Evolutionary conservation across 2,888 invertebrate species (phyloP), one percentile per base, ranked within the genome.

Genomic region (Temnothorax ravouxi): DNA sequence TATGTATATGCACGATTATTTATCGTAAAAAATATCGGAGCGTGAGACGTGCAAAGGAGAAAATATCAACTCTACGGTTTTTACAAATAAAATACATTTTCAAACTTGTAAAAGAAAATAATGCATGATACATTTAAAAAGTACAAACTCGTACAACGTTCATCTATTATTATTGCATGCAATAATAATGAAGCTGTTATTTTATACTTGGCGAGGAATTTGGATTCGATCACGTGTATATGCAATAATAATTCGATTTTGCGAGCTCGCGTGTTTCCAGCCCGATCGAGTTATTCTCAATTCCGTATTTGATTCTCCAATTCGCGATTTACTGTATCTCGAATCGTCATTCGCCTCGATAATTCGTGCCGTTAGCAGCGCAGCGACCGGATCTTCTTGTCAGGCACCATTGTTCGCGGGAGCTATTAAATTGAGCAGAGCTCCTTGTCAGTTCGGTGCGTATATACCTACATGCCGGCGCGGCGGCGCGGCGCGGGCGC

Each of bases 381-480:
- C 44, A 44, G 6, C 44, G 59, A 2, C 59, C 79, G 79, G 79
- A 56, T 80, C 79, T 61, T 59, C 59, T 80, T 80, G 79, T 80
- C 72, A 80, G 50, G 13, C 38, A 5, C 59, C 25, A 80, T 80
- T 80, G 79, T 80, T 80, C 59, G 38, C 0, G 13, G 47, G 18
- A 25, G 72, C 72, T 59, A 72, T 80, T 80, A 80, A 72, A 80
- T 80, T 59, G 59, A 72, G 72, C 79, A 29, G 47, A 71, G 79
- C 59, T 80, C 72, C 72, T 72, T 61, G 79, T 72, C 59, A 18
- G 25, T 9, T 41, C 29, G 54, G 47, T 72, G 79, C 79, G 59
- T 79, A 47, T 79, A 47, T 79, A 47, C 66, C 47, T 50, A 29
- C 44, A 21, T 18, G 69, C 34, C 6, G 44, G 44, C 25, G 29